Evolutionary conservation across 2,113 vertebrate species (phyloP), one percentile per base, ranked within the genome.

Genomic region (Rhinopomastus cyanomelas): DNA sequence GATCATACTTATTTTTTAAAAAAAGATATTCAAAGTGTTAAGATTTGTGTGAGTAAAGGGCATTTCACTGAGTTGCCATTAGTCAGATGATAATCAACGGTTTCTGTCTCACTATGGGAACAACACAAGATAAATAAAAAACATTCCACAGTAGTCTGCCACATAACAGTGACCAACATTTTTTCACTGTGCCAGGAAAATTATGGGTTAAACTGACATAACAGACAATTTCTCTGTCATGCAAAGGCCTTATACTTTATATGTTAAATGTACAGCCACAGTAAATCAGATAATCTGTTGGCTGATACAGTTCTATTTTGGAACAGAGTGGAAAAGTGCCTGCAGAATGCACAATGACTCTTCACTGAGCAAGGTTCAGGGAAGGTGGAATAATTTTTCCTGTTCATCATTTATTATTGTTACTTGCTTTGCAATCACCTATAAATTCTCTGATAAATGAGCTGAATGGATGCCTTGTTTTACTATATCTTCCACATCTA

Each of bases 401-500:
- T 72, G 15, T 79, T 91, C 68, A 66, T 20, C 10, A 48, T 94
- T 93, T 92, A 65, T 93, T 85, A 89, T 93, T 87, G 59, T 74
- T 93, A 68, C 37, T 82, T 87, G 44, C 18, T 83, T 88, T 92
- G 48, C 68, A 92, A 93, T 7, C 32, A 53, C 26, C n/a, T 61
- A 36, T 53, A 93, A 73, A 72, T 81, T 68, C 20, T 49, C 34
- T 90, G 46, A 95, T 57, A 90, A 94, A 93, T 87, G 36, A 89
- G 22, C 20, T 74, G 39, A 87, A 88, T 26, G 4, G 42, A 66
- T 75, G 27, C 4, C 30, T 78, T 87, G 42, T 80, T 91, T 68
- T 62, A 68, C 52, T 14, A 11, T 10, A 36, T 21, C 18, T 92
- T 93, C 77, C 52, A 67, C 36, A 93, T 92, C 46, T 88, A 64